Percentiles rank a stretch among this genome's conserved stretches.
Conservation (phyloP, 1,140 invertebrate genomes). For the Pseudomyrmex gracilis region DNA sequence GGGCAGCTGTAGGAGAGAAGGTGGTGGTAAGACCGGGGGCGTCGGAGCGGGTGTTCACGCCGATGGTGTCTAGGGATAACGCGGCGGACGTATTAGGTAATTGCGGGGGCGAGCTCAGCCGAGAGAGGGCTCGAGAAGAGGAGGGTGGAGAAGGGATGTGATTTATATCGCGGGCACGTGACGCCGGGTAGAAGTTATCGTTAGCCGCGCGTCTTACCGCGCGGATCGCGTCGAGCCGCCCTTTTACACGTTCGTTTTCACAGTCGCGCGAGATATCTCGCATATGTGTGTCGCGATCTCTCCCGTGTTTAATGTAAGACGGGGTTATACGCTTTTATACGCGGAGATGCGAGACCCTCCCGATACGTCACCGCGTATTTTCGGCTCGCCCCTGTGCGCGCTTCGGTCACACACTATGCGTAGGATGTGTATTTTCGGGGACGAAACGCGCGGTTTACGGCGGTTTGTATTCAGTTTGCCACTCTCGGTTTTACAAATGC, state of each 20-base stretch:
- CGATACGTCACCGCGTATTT: constrained; percentile 37
- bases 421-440: constrained; percentile 25
- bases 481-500: constrained; percentile 16
- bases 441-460: constrained; percentile 6
- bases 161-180: constrained; percentile 84
- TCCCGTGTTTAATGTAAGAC: background rate
- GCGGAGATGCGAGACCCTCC: background rate
- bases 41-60: constrained; percentile 54
- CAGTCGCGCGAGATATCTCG: no score
- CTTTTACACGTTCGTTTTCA: no score
- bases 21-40: background rate
- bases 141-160: constrained; percentile 65
- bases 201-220: constrained; percentile 75
- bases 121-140: constrained; percentile 8
- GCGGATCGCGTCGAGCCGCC: background rate
- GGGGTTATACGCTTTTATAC: constrained; percentile 24
- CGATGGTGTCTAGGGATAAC: constrained; percentile 77
- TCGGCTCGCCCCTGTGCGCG: background rate
- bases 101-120: constrained; percentile 74
- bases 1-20: background rate
- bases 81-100: constrained; percentile 82
- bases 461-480: constrained; percentile 18
- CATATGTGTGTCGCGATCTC: no score
- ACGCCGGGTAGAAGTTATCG: constrained; percentile 81
- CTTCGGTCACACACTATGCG: background rate